Conservation (phyloP, 2,113 vertebrate genomes). For the Datnioides undecimradiatus region DNA sequence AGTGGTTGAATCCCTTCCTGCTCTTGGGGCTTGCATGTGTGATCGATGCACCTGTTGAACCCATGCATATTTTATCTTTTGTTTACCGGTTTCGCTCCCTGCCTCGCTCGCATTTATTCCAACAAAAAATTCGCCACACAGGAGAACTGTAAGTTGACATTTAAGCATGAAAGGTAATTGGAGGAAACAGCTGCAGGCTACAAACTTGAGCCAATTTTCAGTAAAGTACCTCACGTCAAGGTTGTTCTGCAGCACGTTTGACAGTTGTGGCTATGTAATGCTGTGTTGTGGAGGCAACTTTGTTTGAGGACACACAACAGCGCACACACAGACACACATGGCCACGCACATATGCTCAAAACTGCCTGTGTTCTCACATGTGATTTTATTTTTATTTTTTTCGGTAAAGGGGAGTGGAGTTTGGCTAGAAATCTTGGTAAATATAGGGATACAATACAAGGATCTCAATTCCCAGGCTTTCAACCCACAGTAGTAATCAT, state of each 20-base stretch:
- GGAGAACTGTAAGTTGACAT: constrained; percentile 2
- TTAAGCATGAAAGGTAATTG: constrained; percentile 11
- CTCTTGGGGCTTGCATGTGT: not conserved
- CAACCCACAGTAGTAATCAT: not conserved
- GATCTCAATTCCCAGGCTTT: not conserved
- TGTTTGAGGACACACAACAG: not conserved
- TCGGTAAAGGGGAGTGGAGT: not conserved
- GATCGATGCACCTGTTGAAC: not conserved
- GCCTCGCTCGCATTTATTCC: constrained; percentile 12
- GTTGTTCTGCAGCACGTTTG: not conserved
- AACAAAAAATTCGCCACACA: not conserved
- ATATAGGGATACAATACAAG: constrained; percentile 37
- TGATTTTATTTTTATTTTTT: constrained; percentile 1
- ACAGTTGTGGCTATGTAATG: not conserved
- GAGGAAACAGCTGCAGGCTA: constrained; percentile 10
- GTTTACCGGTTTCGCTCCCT: not conserved
- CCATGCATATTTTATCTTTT: constrained; percentile 15
- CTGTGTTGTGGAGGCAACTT: not conserved
- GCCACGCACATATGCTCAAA: not conserved
- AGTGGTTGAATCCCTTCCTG: not conserved
- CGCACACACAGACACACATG: too few relatives aligned
- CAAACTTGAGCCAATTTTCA: constrained; percentile 13
- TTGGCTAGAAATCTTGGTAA: not conserved
- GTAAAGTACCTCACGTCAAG: constrained; percentile 21
- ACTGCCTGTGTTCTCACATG: not conserved